phyloP scores from a whole-genome alignment of 2,888 invertebrate species.

The Trachelus tabidus region DNA sequence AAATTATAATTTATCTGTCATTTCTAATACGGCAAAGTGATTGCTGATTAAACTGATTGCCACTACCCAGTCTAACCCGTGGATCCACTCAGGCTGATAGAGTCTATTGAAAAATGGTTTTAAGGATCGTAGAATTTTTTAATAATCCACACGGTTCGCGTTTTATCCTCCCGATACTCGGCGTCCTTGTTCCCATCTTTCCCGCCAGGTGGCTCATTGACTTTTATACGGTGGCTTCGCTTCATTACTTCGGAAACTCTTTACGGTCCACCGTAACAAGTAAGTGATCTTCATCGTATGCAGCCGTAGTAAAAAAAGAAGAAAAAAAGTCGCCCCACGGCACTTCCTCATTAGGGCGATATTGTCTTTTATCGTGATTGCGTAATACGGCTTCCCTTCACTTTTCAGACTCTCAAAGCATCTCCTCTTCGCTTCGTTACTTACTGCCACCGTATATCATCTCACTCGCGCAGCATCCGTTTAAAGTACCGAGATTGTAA shows the following conservation, averaged over 20 bases:
- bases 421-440: neutral
- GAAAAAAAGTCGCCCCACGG: neutral
- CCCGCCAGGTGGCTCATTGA: neutral
- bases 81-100: neutral
- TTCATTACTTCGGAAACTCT: neutral
- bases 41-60: neutral
- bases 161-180: neutral
- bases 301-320: neutral
- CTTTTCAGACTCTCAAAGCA: neutral
- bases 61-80: neutral
- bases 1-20: neutral
- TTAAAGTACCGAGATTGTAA: neutral
- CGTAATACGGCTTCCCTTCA: neutral
- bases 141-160: neutral
- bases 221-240: neutral
- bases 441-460: neutral
- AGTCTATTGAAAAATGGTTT: neutral
- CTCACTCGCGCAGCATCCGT: neutral
- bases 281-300: neutral
- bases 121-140: neutral
- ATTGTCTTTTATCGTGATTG: neutral
- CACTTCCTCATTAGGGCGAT: neutral
- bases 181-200: neutral
- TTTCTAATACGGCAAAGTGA: neutral
- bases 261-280: neutral